Percentiles rank a stretch among this genome's conserved stretches.
Evolutionary conservation across 2,797 vertebrate genomes (phyloP).

Genomic region (Phrynocephalus vlangalii): DNA sequence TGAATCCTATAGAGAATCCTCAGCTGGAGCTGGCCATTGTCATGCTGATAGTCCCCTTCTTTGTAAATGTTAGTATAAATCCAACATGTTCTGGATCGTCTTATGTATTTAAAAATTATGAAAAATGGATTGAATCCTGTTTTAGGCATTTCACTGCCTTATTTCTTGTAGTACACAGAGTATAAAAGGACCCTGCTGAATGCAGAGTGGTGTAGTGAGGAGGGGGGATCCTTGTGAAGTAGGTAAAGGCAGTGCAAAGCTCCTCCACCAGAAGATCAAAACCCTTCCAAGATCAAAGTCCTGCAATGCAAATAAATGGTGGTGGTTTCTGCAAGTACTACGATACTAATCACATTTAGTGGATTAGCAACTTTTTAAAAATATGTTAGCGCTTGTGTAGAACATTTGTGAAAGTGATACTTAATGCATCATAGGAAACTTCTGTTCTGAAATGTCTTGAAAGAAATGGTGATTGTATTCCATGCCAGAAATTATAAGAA

Average conservation of each 20-base stretch:
- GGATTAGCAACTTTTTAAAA: neutral
- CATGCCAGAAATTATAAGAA: neutral
- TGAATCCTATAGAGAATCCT: constrained; percentile 93
- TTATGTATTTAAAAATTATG: neutral
- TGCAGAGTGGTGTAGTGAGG: neutral
- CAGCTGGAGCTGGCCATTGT: constrained; percentile 95
- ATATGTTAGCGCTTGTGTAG: neutral
- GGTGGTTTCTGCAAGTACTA: neutral
- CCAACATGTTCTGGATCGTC: neutral
- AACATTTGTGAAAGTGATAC: neutral
- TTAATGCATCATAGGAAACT: neutral
- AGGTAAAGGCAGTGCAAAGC: too few relatives aligned
- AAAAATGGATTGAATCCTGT: neutral
- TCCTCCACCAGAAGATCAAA: too few relatives aligned
- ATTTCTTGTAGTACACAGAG: neutral
- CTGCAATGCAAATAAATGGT: neutral
- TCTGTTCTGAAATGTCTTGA: neutral
- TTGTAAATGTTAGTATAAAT: constrained; percentile 92
- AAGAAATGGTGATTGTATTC: neutral
- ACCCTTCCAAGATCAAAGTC: neutral
- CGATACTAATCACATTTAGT: neutral
- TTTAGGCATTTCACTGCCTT: neutral
- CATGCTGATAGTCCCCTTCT: constrained; percentile 99
- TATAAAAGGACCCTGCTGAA: neutral
- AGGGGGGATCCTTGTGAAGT: neutral